These are phyloP conservation scores for Stylophora pistillata DNA, from an alignment of 64 coral and sea anemone species.

Conservation along the genomic window DNA sequence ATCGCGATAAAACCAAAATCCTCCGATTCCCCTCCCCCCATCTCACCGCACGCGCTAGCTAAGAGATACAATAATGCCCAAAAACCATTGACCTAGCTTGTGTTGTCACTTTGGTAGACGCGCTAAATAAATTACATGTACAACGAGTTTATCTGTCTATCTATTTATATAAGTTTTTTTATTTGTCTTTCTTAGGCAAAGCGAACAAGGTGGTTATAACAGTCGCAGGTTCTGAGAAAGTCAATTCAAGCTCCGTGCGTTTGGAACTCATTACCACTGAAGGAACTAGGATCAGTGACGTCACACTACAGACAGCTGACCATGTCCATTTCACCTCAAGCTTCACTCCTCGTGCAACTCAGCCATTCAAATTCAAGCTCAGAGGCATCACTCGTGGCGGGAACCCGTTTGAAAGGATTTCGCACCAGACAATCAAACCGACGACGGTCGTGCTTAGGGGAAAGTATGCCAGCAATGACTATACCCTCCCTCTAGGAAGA, in stretches of 20 bases:
- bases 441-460: conserved; percentile 40
- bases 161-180: no score
- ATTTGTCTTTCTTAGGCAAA: conserved; percentile 18
- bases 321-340: conserved; percentile 58
- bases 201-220: conserved; percentile 58
- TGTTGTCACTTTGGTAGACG: no score
- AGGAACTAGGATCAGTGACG: conserved; percentile 41
- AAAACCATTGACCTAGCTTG: no score
- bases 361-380: conserved; percentile 54
- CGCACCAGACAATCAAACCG: conserved; percentile 55
- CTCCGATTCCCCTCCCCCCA: no score
- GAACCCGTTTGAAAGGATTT: conserved; percentile 67
- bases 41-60: no score
- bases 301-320: conserved; percentile 28
- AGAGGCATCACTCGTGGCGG: conserved; percentile 53
- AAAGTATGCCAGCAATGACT: conserved; percentile 44
- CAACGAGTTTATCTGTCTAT: no score
- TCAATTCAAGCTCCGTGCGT: conserved; percentile 27
- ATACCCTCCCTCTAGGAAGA: conserved; percentile 51
- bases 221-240: conserved; percentile 69
- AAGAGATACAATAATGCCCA: no score
- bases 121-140: no score
- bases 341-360: conserved; percentile 39
- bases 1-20: no score
- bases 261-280: conserved; percentile 68